Evolutionary conservation across 2,888 invertebrate species (phyloP).

Genomic region (Polydrusus cervinus): DNA sequence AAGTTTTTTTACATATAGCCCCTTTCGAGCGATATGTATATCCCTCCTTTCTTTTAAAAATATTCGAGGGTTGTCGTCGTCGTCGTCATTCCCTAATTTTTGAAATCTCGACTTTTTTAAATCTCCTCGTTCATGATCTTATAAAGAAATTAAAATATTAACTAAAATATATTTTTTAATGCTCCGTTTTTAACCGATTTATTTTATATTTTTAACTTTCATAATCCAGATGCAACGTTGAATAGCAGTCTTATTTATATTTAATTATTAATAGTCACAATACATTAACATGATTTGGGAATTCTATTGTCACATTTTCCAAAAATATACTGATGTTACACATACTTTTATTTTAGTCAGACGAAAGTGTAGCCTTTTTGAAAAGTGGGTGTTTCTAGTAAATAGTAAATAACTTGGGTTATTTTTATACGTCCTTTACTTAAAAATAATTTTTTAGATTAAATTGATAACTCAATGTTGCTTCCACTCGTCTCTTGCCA

Average conservation of each 20-base stretch:
- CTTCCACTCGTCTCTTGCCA: slow-evolving; percentile 5
- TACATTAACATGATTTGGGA: background rate
- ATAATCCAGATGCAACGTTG: background rate
- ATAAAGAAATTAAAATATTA: background rate
- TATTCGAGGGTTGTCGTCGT: no score
- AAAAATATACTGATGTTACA: slow-evolving; percentile 15
- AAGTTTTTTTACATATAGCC: no score
- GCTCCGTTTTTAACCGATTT: background rate
- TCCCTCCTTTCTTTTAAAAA: no score
- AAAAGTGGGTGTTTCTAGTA: slow-evolving; percentile 24
- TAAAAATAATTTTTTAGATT: slow-evolving; percentile 41
- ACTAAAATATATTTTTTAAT: background rate
- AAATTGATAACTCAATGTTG: slow-evolving; percentile 34
- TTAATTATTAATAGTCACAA: slow-evolving; percentile 6
- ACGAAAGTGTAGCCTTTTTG: background rate
- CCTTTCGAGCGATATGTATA: no score
- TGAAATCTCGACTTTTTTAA: no score
- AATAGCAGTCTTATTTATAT: slow-evolving; percentile 9
- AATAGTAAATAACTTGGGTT: slow-evolving; percentile 44
- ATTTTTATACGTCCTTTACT: slow-evolving; percentile 48
- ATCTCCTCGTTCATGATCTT: no score
- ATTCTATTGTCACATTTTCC: slow-evolving; percentile 10
- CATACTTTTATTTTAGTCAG: slow-evolving; percentile 22
- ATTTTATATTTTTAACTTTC: background rate
- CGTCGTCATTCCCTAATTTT: no score